These are phyloP conservation scores for Theristicus caerulescens DNA, from an alignment of 2,113 vertebrate genomes.

Conservation along the genomic window DNA sequence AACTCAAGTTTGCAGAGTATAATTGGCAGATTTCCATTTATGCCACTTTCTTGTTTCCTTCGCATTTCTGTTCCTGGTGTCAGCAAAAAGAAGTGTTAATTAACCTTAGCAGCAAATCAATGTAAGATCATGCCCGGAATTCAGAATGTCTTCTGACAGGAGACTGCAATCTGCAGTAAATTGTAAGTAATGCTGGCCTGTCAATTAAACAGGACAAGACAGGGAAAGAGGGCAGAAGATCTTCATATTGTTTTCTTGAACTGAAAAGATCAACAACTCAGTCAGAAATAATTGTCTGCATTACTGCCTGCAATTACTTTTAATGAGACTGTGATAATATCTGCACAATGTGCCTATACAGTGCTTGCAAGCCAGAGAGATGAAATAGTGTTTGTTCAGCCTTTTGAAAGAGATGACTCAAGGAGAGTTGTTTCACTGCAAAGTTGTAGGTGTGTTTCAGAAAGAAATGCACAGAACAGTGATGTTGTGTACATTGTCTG, in stretches of 20 bases:
- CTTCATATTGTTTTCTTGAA: conserved; percentile 62
- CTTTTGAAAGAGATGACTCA: neutral
- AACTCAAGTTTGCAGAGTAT: neutral
- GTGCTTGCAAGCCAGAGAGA: neutral
- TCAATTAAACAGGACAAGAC: conserved; percentile 11
- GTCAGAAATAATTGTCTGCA: conserved; percentile 62
- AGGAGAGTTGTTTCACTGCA: neutral
- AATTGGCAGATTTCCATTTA: conserved; percentile 15
- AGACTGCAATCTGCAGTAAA: neutral
- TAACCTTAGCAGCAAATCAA: conserved; percentile 25
- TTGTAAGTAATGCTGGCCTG: neutral
- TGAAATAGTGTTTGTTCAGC: neutral
- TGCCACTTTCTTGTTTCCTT: neutral
- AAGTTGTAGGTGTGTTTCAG: neutral
- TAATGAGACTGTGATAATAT: conserved; percentile 42
- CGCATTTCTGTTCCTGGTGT: neutral
- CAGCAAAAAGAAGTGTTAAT: conserved; percentile 36
- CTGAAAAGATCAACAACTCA: conserved; percentile 56
- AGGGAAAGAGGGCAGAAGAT: conserved; percentile 15
- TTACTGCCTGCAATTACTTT: conserved; percentile 57
- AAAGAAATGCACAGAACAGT: neutral
- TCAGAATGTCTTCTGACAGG: neutral
- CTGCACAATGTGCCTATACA: neutral
- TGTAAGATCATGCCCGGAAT: neutral
- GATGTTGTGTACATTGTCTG: neutral